Conservation (phyloP, 2,888 invertebrate species). For the Shargacucullia verbasci region DNA sequence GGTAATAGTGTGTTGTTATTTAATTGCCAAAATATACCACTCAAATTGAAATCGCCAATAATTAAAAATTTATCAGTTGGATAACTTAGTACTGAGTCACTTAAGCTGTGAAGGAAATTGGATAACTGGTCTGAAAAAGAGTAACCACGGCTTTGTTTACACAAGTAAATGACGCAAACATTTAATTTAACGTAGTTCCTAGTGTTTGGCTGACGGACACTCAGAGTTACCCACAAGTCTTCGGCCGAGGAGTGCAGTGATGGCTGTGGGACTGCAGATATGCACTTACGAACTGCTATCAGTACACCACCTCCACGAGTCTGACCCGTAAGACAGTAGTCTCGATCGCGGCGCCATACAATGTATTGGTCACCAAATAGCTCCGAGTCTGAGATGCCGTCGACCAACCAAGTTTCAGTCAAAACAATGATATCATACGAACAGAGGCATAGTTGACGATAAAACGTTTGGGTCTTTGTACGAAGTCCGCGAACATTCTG, state of each 20-base stretch:
- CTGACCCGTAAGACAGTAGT: conserved; percentile 4
- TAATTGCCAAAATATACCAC: no score
- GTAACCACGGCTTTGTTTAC: neutral
- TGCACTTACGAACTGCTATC: conserved; percentile 2
- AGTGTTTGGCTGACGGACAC: conserved; percentile 4
- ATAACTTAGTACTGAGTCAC: neutral
- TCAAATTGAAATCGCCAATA: no score
- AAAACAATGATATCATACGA: conserved; percentile 5
- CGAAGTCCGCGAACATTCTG: conserved; percentile 8
- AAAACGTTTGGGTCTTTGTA: conserved; percentile 1
- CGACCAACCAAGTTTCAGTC: conserved; percentile 6
- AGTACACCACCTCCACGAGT: conserved; percentile 3
- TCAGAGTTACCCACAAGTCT: conserved; percentile 8
- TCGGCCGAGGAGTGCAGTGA: conserved; percentile 10
- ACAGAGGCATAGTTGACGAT: conserved; percentile 1
- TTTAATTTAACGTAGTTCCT: conserved; percentile 1
- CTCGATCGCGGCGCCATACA: conserved; percentile 8
- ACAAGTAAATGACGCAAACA: neutral
- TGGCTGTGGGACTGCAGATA: conserved; percentile 2
- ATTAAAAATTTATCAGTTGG: conserved; percentile 2
- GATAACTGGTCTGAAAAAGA: conserved; percentile 2
- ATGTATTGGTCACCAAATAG: conserved; percentile 6
- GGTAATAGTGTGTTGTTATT: conserved; percentile 1
- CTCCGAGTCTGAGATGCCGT: conserved; percentile 1
- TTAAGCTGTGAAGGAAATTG: conserved; percentile 6